Conservation (phyloP, 1,140 invertebrate genomes). For the Plectrocnemia conspersa region DNA sequence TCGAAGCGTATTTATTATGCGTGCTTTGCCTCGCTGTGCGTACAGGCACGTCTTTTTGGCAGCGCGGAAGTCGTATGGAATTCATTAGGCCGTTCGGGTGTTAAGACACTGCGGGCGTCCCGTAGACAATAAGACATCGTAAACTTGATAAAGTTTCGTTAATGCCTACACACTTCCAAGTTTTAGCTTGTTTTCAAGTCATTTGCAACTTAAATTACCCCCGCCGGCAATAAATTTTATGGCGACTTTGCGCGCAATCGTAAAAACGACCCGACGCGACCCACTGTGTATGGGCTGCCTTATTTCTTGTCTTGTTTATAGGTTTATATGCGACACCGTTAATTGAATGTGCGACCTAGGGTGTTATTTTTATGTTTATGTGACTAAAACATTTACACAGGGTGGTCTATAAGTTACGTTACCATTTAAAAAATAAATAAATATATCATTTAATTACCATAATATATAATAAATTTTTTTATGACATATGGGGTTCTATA, state of each 20-base stretch:
- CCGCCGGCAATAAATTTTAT: conserved; percentile 22
- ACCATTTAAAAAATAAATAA: no score
- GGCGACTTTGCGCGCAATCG: not conserved
- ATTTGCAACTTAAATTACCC: conserved; percentile 33
- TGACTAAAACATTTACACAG: no score
- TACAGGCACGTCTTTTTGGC: conserved; percentile 8
- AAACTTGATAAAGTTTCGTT: conserved; percentile 34
- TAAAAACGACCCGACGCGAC: conserved; percentile 1
- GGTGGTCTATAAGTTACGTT: no score
- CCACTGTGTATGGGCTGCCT: no score
- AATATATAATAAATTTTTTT: no score
- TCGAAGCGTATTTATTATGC: not conserved
- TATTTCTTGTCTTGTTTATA: no score
- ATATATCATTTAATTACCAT: no score
- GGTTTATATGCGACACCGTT: no score
- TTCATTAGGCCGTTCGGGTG: conserved; percentile 33
- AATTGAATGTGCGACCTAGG: no score
- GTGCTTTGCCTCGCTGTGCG: no score
- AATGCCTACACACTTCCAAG: conserved; percentile 30
- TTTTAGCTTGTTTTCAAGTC: conserved; percentile 33
- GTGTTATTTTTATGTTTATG: no score
- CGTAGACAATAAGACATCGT: conserved; percentile 32
- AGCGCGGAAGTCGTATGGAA: conserved; percentile 30
- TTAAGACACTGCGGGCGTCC: conserved; percentile 22
- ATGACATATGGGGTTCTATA: no score